These are phyloP conservation scores for Lamellibrachia satsuma DNA, from an alignment of 2,888 invertebrate species.

Conservation along the genomic window DNA sequence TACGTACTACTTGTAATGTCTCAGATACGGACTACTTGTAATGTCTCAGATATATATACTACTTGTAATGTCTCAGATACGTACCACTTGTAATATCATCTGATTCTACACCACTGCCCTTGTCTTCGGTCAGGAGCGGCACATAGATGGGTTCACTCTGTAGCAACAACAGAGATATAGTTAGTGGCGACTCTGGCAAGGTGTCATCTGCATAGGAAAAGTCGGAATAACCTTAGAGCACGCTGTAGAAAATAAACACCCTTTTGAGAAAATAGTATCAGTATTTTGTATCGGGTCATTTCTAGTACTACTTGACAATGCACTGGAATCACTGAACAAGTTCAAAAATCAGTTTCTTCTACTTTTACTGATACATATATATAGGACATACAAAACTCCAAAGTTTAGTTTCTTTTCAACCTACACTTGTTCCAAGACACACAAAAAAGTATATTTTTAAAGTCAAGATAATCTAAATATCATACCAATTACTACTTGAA, in stretches of 20 bases:
- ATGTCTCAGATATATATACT: neutral
- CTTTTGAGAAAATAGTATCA: neutral
- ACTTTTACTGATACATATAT: neutral
- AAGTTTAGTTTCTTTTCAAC: no score
- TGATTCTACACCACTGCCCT: slow-evolving; percentile 71
- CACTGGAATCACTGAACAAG: neutral
- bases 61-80: neutral
- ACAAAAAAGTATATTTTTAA: no score
- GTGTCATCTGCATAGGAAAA: neutral
- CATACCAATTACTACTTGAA: no score
- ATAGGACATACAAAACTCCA: no score
- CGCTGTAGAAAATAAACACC: neutral
- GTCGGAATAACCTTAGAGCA: neutral
- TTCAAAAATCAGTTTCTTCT: neutral
- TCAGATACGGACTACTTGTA: no score
- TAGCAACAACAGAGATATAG: slow-evolving; percentile 43
- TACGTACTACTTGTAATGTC: no score
- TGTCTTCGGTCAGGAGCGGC: slow-evolving; percentile 81
- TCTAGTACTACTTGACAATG: no score
- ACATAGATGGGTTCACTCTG: slow-evolving; percentile 92
- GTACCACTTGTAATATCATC: slow-evolving; percentile 18
- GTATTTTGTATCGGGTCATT: neutral
- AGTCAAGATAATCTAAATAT: no score
- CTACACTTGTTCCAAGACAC: no score
- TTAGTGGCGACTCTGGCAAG: neutral